Base-by-base conservation (phyloP, 2,888 invertebrate species). In the Exephanes ischioxanthus region DNA sequence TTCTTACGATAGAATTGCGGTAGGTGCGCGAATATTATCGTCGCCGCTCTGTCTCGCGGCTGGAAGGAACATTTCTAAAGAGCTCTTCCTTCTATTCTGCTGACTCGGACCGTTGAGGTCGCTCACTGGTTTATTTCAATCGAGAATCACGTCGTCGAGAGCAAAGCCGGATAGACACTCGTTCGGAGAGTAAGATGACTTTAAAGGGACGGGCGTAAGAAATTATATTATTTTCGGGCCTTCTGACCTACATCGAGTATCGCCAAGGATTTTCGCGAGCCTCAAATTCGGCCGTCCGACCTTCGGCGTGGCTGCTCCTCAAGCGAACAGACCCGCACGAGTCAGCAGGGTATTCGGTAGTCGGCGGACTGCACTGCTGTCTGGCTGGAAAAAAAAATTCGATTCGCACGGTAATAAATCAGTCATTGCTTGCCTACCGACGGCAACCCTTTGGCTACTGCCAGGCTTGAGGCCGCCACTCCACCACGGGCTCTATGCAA, bases 371-470 rank as follows among this genome's bases (percentile, higher is more conserved):
- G 76, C 58, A 16, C 68, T 53, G 80, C 72, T 55, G 82, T 84
- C 61, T 73, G 75, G 53, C 55, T 75, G 85, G 82, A 79, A 90
- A 90, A 90, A 90, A 92, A 91, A 91, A 91, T 91, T 91, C 90
- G 90, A 92, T 92, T 92, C 89, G 90, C 90, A 90, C 51, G 86
- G 89, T 84, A 91, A 93, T 93, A 92, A 93, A 93, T 93, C 93
- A 93, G 88, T 72, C 67, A 75, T 73, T 68, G 79, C 75, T 80
- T 33, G 82, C 79, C 83, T 80, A 75, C 76, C 58, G 80, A 80
- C 80, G 71, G 83, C 61, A 92, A 92, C 90, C 90, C 91, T 91
- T 92, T 91, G 81, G 89, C 86, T 89, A 86, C 90, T 88, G 86
- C 63, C 55, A 66, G 55, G 71, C 37, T 80, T 72, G 72, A 58